Percentiles rank a stretch among this genome's conserved stretches.
Conservation (phyloP, 2,113 vertebrate genomes). For the Cairina moschata region DNA sequence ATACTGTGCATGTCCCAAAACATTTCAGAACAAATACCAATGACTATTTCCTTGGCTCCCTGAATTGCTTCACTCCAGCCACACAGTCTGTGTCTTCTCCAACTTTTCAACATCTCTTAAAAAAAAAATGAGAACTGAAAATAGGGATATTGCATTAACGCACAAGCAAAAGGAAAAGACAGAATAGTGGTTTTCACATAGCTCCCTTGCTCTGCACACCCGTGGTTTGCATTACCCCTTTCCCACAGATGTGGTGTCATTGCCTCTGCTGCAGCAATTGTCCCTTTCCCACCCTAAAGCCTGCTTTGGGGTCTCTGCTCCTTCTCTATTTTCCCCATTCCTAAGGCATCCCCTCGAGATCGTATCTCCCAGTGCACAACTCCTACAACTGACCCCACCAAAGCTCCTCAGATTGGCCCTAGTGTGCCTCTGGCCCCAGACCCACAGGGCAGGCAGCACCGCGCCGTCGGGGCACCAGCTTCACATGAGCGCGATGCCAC, state of each 20-base stretch:
- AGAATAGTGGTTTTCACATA: background rate
- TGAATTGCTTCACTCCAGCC: background rate
- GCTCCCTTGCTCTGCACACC: accelerated
- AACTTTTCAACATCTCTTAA: background rate
- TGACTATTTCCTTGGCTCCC: background rate
- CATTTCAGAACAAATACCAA: background rate
- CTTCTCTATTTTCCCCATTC: background rate
- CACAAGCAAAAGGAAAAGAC: background rate
- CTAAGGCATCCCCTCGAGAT: background rate
- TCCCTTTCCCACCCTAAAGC: background rate
- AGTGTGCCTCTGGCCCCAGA: background rate
- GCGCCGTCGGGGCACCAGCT: background rate
- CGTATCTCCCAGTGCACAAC: background rate
- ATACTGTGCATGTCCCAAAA: accelerated
- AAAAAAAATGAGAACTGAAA: background rate
- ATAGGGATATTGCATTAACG: background rate
- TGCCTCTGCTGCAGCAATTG: background rate
- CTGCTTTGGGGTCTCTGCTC: background rate
- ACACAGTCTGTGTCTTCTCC: background rate
- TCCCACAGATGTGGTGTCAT: background rate
- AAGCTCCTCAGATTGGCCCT: accelerated
- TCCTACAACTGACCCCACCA: accelerated
- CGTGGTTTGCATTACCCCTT: accelerated
- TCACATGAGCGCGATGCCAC: background rate
- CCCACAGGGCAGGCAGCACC: background rate